Base-by-base conservation (phyloP, 2,113 vertebrate genomes). In the Pseudolaguvia tuberculata region DNA sequence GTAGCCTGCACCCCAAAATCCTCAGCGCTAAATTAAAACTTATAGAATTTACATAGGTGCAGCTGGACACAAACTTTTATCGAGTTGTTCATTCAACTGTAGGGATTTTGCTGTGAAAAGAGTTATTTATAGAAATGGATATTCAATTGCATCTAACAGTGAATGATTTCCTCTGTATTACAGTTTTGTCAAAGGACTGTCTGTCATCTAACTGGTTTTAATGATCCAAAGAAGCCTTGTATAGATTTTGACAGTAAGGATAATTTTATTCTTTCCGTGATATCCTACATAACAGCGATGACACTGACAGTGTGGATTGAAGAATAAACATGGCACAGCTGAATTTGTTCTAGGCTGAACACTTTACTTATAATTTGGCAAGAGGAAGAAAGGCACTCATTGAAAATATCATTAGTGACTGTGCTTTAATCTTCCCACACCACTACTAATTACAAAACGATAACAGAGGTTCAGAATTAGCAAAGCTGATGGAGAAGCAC, bases 391-490 rank as follows among this genome's bases (percentile, higher is more conserved):
- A 68, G 20, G 35, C 67, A 47, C 61, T 67, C 62, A 61, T n/a
- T 27, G 31, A 39, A 59, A 76, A 70, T 62, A 53, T 68, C 67
- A 59, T 78, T 75, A 68, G 17, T 68, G 58, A 7, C 47, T 20
- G 35, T 51, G 53, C 50, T 55, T 59, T 6, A 51, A 70, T 68
- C 47, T 31, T 31, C 6, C 52, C 25, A 70, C 25, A 35, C 31
- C 14, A 66, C 75, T 39, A 13, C 52, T 67, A 78, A 51, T 75
- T 39, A 42, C 68, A 69, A 75, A 81, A 81, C 39, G 76, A 78
- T 72, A 78, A 55, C 68, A 72, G 67, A 21, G 21, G 48, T 13
- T 69, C 59, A 45, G 58, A 67, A 71, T 75, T 71, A 67, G 47
- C n/a, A 52, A 62, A n/a, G 25, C 21, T 52, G 12, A 14, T 63